A percentile compares a stretch with the other conserved stretches of the same genome.
Evolutionary conservation across 1,140 invertebrate genomes (phyloP).

Genomic region (Aphelenchoides besseyi): DNA sequence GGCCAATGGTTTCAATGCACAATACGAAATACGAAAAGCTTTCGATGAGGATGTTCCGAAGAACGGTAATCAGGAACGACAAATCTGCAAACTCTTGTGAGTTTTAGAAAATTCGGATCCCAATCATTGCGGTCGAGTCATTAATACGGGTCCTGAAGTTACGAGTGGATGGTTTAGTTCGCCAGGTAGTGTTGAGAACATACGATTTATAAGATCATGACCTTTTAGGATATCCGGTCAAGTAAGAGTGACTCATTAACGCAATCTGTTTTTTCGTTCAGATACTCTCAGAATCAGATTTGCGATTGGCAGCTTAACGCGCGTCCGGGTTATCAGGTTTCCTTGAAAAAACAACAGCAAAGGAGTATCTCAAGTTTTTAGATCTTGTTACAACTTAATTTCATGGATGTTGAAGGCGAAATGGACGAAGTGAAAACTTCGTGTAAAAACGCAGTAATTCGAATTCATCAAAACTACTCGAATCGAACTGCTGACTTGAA

Average conservation of each 20-base stretch:
- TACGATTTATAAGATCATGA: neutral
- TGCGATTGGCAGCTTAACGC: conserved; percentile 61
- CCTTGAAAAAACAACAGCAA: too few relatives aligned
- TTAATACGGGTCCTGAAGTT: conserved; percentile 32
- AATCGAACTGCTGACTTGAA: conserved; percentile 37
- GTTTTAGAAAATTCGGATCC: conserved; percentile 37
- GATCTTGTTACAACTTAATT: conserved; percentile 38
- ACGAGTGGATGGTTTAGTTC: conserved; percentile 49
- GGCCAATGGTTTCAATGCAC: conserved; percentile 61
- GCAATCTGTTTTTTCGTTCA: too few relatives aligned
- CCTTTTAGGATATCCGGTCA: conserved; percentile 46
- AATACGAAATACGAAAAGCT: conserved; percentile 57
- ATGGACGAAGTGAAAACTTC: conserved; percentile 49
- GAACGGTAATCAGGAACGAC: neutral
- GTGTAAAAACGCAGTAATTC: conserved; percentile 58
- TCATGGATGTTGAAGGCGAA: conserved; percentile 56
- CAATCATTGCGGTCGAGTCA: conserved; percentile 51
- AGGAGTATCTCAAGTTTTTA: too few relatives aligned
- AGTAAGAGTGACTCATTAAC: too few relatives aligned
- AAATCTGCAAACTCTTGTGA: neutral
- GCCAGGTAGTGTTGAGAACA: conserved; percentile 23
- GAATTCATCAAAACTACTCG: conserved; percentile 45
- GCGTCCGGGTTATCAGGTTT: conserved; percentile 47
- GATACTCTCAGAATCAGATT: conserved; percentile 53
- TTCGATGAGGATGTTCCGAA: conserved; percentile 53